These are phyloP conservation scores for Euphonia xanthogaster DNA, from an alignment of 2,797 vertebrate genomes.

Conservation along the genomic window DNA sequence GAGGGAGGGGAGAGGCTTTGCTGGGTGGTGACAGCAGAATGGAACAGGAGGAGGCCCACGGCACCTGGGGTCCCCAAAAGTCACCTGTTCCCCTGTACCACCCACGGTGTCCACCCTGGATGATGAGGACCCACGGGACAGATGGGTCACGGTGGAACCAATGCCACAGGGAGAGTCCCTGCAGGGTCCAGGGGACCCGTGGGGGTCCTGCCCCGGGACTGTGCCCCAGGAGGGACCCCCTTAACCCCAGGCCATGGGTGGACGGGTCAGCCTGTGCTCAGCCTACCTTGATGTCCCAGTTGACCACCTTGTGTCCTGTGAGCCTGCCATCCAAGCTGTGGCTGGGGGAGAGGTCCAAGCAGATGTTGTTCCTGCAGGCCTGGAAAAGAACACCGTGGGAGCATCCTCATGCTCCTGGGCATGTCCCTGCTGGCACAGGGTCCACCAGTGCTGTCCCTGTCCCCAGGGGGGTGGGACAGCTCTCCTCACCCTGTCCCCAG, in stretches of 20 bases:
- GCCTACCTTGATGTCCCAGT: conserved; percentile 92
- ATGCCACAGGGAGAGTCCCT: accelerated
- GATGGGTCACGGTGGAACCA: background rate
- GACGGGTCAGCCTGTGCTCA: background rate
- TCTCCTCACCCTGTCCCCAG: conserved; percentile 67
- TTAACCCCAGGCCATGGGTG: accelerated
- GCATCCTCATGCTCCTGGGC: background rate
- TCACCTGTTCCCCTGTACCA: background rate
- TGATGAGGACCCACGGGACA: accelerated
- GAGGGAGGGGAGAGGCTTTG: background rate
- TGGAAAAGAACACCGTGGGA: conserved; percentile 34
- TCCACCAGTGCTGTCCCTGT: accelerated
- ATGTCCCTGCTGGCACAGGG: background rate
- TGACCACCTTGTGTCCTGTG: conserved; percentile 91
- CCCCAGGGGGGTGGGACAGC: background rate
- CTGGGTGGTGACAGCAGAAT: accelerated
- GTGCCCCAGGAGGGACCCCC: too few relatives aligned
- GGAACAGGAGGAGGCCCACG: accelerated
- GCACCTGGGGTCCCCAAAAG: background rate
- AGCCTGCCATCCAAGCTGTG: conserved; percentile 89
- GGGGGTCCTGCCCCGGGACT: background rate
- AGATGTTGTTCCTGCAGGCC: conserved; percentile 96
- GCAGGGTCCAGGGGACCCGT: background rate
- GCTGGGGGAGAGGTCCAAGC: conserved; percentile 90
- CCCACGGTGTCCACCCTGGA: background rate